phyloP scores from a whole-genome alignment of 2,113 vertebrate genomes.

The Puffinus mauretanicus region DNA sequence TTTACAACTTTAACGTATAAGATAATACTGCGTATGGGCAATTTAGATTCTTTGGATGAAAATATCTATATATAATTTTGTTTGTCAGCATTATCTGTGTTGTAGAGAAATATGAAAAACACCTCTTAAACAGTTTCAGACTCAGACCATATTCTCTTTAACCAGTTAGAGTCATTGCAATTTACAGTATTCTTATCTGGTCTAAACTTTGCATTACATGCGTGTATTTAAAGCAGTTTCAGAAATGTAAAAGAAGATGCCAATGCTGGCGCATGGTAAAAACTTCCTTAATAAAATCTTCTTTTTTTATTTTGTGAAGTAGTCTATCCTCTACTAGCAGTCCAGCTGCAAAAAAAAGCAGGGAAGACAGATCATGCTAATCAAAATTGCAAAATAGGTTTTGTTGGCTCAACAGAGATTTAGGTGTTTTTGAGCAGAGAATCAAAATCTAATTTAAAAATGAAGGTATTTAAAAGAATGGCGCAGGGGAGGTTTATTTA shows the following conservation, averaged over 20 bases:
- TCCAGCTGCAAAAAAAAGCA: background rate
- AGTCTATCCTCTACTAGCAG: background rate
- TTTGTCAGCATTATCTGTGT: background rate
- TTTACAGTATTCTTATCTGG: background rate
- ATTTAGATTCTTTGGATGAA: background rate
- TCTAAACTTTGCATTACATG: background rate
- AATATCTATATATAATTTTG: background rate
- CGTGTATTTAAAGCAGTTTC: conserved; percentile 21
- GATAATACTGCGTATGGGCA: background rate
- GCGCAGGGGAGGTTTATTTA: background rate
- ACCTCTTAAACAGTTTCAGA: background rate
- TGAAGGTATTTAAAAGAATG: conserved; percentile 39
- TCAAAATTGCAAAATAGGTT: conserved; percentile 35
- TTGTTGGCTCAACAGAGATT: conserved; percentile 29
- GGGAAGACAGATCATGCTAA: background rate
- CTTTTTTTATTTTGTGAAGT: background rate
- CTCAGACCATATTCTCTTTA: background rate
- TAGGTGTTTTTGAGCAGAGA: conserved; percentile 47
- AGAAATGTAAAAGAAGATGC: background rate
- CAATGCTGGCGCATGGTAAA: background rate
- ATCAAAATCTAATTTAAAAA: conserved; percentile 55
- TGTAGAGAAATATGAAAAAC: background rate
- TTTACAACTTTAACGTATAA: background rate
- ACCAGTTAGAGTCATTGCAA: background rate
- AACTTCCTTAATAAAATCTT: background rate